These are phyloP conservation scores for Herpetotheres cachinnans DNA, from an alignment of 2,113 vertebrate genomes.

Conservation along the genomic window DNA sequence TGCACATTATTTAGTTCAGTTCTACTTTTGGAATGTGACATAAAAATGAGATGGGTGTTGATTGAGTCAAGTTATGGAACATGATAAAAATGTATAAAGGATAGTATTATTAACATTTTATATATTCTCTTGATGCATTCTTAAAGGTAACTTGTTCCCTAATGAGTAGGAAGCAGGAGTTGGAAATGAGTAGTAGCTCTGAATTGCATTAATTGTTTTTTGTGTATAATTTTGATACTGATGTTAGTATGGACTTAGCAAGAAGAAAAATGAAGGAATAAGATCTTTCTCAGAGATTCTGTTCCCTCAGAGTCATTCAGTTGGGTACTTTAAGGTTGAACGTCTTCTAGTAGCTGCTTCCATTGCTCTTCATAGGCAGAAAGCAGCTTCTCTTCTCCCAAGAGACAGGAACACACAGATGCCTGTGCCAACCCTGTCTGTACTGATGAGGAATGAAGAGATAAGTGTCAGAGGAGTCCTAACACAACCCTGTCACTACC, in stretches of 20 bases:
- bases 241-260: not conserved
- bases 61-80: not conserved
- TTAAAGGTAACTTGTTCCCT: not conserved
- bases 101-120: not conserved
- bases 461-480: not conserved
- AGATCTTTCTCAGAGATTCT: not conserved
- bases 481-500: not conserved
- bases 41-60: not conserved
- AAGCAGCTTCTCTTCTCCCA: not conserved
- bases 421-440: not conserved
- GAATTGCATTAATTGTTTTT: not conserved
- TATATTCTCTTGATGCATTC: not conserved
- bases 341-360: not conserved
- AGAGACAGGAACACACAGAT: not conserved
- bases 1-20: not conserved
- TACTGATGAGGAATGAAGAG: not conserved
- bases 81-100: not conserved
- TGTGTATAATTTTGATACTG: not conserved
- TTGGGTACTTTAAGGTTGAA: not conserved
- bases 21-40: not conserved
- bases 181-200: not conserved
- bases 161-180: not conserved
- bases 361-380: not conserved
- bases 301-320: not conserved
- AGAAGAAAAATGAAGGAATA: not conserved